Percentiles rank a stretch among this genome's conserved stretches.
Evolutionary conservation across 37 sponge, comb jelly and placozoan species (phyloP).

Genomic region (Crambe crambe): DNA sequence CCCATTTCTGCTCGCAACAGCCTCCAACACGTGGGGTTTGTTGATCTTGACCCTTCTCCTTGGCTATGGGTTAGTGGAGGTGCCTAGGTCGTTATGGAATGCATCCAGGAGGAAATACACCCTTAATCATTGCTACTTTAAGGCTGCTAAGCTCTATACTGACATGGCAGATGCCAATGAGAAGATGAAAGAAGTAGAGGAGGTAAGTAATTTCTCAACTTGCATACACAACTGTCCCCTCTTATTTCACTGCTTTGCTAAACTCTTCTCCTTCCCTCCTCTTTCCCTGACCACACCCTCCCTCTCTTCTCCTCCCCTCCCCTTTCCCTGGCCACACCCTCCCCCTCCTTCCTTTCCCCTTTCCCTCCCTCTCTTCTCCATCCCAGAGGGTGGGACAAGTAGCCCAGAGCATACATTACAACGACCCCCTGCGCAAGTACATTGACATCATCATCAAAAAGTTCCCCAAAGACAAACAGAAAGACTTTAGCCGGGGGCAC

Average conservation of each 20-base stretch:
- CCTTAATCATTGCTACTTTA: conserved; percentile 81
- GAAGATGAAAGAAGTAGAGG: conserved; percentile 65
- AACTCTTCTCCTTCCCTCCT: neutral
- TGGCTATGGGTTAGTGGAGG: conserved; percentile 97
- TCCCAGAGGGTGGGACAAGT: conserved; percentile 54
- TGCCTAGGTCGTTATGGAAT: conserved; percentile 70
- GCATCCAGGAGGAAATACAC: conserved; percentile 51
- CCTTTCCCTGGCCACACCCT: neutral
- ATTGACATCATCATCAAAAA: conserved; percentile 78
- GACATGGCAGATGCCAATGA: conserved; percentile 87
- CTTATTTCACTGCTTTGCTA: neutral
- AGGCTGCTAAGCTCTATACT: conserved; percentile 84
- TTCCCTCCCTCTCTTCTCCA: neutral
- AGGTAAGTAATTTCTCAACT: conserved; percentile 41
- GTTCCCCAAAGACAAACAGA: conserved; percentile 68
- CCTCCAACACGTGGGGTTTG: conserved; percentile 98
- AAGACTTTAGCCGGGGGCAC: conserved; percentile 61
- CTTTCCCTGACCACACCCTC: neutral
- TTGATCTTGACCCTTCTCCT: conserved; percentile 88
- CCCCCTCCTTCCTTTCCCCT: neutral
- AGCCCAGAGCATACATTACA: conserved; percentile 60
- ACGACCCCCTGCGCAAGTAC: conserved; percentile 71
- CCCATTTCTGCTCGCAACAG: conserved; percentile 77
- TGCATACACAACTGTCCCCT: neutral
- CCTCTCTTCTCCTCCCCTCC: neutral